These are phyloP conservation scores for Euzophera pinguis DNA, from an alignment of 2,888 invertebrate genomes.

Conservation along the genomic window DNA sequence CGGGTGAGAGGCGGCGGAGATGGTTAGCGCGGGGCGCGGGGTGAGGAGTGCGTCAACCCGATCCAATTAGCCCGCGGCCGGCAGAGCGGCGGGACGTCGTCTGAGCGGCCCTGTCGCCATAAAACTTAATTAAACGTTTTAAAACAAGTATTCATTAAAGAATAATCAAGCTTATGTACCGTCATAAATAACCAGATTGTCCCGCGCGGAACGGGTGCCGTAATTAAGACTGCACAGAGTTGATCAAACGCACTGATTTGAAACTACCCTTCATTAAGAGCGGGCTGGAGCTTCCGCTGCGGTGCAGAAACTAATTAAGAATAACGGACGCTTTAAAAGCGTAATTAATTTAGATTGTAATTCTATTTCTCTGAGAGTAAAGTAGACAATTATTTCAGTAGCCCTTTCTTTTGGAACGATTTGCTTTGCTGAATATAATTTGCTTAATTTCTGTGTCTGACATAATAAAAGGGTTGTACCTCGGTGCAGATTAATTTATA, in stretches of 20 bases:
- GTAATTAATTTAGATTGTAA: constrained; percentile 81
- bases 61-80: constrained; percentile 79
- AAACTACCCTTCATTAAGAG: constrained; percentile 80
- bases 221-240: constrained; percentile 80
- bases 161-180: constrained; percentile 81
- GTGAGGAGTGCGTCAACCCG: constrained; percentile 72
- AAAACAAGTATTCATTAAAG: constrained; percentile 81
- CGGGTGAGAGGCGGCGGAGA: constrained; percentile 38
- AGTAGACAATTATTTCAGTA: constrained; percentile 79
- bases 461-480: constrained; percentile 52
- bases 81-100: constrained; percentile 72
- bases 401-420: constrained; percentile 77
- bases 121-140: constrained; percentile 82
- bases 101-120: constrained; percentile 77
- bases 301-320: constrained; percentile 80
- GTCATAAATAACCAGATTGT: constrained; percentile 81
- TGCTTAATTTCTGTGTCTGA: constrained; percentile 72
- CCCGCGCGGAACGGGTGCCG: constrained; percentile 77
- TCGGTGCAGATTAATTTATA: constrained; percentile 34
- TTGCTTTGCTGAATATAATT: constrained; percentile 73
- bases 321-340: constrained; percentile 80
- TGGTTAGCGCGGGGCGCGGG: constrained; percentile 40
- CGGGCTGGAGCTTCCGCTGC: constrained; percentile 74
- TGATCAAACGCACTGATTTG: constrained; percentile 80
- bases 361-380: constrained; percentile 78